phyloP scores from a whole-genome alignment of 2,113 vertebrate species.

The Lota lota region DNA sequence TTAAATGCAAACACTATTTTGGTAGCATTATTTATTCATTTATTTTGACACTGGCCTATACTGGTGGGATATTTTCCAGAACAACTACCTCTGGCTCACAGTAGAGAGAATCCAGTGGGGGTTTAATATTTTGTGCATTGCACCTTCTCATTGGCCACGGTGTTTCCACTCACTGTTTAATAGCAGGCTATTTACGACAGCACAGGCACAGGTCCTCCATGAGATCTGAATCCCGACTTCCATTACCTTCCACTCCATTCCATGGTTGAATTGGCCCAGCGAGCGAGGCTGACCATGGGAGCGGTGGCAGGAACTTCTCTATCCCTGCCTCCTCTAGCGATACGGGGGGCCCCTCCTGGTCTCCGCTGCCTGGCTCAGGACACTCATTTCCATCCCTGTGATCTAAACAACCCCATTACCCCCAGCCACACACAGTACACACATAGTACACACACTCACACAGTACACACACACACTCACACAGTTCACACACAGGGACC shows the following conservation, averaged over 20 bases:
- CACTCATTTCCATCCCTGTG: slow-evolving; percentile 77
- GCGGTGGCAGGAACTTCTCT: slow-evolving; percentile 46
- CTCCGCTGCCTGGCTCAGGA: slow-evolving; percentile 61
- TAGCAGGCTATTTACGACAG: slow-evolving; percentile 51
- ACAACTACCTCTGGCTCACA: background rate
- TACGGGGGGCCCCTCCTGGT: slow-evolving; percentile 55
- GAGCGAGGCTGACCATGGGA: slow-evolving; percentile 47
- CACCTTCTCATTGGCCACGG: slow-evolving; percentile 30
- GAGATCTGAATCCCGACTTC: slow-evolving; percentile 66
- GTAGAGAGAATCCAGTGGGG: background rate
- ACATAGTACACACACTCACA: no score
- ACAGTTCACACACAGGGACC: slow-evolving; percentile 47
- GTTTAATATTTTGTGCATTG: background rate
- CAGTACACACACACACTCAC: slow-evolving; percentile 6
- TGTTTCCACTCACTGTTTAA: slow-evolving; percentile 35
- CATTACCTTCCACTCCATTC: slow-evolving; percentile 20
- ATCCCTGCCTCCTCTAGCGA: slow-evolving; percentile 59
- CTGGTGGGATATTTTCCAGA: background rate
- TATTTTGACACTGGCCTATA: background rate
- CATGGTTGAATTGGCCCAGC: slow-evolving; percentile 49
- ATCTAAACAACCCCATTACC: slow-evolving; percentile 80
- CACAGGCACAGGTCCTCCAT: slow-evolving; percentile 49
- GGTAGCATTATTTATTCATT: background rate
- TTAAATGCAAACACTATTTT: slow-evolving; percentile 30
- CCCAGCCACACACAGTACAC: slow-evolving; percentile 42